A percentile compares a stretch with the other conserved stretches of the same genome.
These are phyloP conservation scores for Gorilla gorilla DNA, from an alignment of 2,113 vertebrate species.

Conservation along the genomic window DNA sequence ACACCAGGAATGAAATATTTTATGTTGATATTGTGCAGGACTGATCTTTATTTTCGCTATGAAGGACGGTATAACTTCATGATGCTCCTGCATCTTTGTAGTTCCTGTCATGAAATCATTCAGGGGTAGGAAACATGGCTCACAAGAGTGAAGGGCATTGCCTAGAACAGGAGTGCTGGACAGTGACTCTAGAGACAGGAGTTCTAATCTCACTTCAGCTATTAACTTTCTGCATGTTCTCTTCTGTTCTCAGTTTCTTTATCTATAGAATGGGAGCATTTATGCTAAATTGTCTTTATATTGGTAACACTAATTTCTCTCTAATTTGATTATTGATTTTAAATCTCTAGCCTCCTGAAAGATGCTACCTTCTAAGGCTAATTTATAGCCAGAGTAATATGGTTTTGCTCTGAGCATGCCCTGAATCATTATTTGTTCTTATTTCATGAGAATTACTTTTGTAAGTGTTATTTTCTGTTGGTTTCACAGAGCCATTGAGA, in stretches of 20 bases:
- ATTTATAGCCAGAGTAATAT: slow-evolving; percentile 35
- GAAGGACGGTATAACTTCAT: background rate
- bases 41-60: background rate
- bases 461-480: slow-evolving; percentile 52
- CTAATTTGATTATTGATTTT: slow-evolving; percentile 38
- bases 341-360: background rate
- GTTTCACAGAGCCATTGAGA: slow-evolving; percentile 41
- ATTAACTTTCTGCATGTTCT: background rate
- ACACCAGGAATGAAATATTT: slow-evolving; percentile 45
- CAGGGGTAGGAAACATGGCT: background rate
- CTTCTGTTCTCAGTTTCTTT: slow-evolving; percentile 13
- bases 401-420: slow-evolving; percentile 35
- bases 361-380: slow-evolving; percentile 14
- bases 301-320: background rate
- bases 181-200: background rate
- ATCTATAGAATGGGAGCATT: background rate
- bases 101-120: background rate
- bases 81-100: background rate
- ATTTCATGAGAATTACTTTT: slow-evolving; percentile 64
- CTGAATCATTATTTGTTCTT: slow-evolving; percentile 58
- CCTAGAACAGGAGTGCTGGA: background rate
- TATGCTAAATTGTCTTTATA: background rate
- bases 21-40: slow-evolving; percentile 56
- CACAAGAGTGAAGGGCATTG: background rate
- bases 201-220: background rate